Evolutionary conservation across 37 sponge, comb jelly and placozoan genomes (phyloP), one percentile per base, ranked within the genome.

Genomic region (Crambe crambe): DNA sequence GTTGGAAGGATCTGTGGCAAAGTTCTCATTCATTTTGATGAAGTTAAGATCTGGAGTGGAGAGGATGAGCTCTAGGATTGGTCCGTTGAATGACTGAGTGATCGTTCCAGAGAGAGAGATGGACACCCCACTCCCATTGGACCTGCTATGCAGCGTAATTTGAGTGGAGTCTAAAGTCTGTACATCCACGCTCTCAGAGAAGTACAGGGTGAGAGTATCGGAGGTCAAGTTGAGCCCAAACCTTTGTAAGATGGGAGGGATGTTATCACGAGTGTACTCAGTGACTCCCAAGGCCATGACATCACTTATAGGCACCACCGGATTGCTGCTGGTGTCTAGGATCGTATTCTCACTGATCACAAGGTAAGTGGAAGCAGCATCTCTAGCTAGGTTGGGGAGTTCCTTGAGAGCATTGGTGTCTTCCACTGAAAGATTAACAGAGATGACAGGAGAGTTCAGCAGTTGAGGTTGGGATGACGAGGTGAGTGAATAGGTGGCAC

Each of bases 331-430:
- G n/a, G 83, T 90, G 39, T 96, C 97, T 40, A 58, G 58, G 27
- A 96, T 37, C 6, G 89, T 77, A 85, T 58, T 37, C 42, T 58
- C n/a, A 17, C 77, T 56, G n/a, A 96, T 36, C 18, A 74, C 65
- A 21, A 96, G 71, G 62, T 63, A 91, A 8, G 97, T 90, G 17
- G 72, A 47, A 3, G 56, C 63, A 17, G 3, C 6, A 29, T 82
- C 51, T 2, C 51, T 64, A 18, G 91, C 91, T 20, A 93, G 31
- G 22, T 15, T 30, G 23, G 75, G 35, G 18, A 85, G 58, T 38
- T 83, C 73, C 58, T 96, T 96, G 2, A 96, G 72, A 15, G 82
- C 70, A 65, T 92, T 93, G 20, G 87, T 66, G 64, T 96, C 97
- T n/a, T 84, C 79, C 10, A 57, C 42, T 32, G 85, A 85, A 2